Conservation (phyloP, 2,888 invertebrate species). For the Aleiodes testaceus region DNA sequence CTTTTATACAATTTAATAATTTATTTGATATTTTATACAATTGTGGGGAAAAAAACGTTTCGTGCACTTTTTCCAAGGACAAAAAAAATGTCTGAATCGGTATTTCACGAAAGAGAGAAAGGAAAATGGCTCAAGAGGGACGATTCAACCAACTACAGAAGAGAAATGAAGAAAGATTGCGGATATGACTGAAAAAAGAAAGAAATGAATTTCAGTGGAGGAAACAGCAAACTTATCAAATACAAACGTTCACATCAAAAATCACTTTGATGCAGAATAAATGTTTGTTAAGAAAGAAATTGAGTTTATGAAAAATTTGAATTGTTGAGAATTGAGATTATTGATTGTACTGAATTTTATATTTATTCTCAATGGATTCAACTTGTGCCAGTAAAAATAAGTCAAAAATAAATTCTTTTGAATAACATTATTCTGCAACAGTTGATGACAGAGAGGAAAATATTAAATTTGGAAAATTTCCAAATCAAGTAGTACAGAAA, state of each 20-base stretch:
- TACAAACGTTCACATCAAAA: conserved; percentile 1
- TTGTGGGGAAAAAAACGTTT: too few relatives aligned
- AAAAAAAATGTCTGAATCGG: too few relatives aligned
- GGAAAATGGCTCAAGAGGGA: neutral
- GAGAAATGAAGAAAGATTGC: conserved; percentile 39
- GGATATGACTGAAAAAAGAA: conserved; percentile 36
- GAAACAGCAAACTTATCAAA: conserved; percentile 43
- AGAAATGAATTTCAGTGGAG: conserved; percentile 38
- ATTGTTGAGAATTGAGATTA: neutral
- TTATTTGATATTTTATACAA: too few relatives aligned
- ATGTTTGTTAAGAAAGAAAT: neutral
- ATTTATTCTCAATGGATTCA: too few relatives aligned
- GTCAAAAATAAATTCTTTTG: too few relatives aligned
- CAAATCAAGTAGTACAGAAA: too few relatives aligned
- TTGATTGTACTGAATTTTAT: neutral
- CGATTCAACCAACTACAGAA: conserved; percentile 34
- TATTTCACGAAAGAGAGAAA: neutral
- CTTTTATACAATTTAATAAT: neutral
- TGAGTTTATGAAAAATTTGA: neutral
- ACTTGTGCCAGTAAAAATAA: too few relatives aligned
- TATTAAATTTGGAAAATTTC: too few relatives aligned
- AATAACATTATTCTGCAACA: too few relatives aligned
- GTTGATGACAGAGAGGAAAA: too few relatives aligned
- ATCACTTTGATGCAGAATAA: conserved; percentile 1
- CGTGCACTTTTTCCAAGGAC: too few relatives aligned